Conservation (phyloP, 2,797 vertebrate species). For the Picus viridis region DNA sequence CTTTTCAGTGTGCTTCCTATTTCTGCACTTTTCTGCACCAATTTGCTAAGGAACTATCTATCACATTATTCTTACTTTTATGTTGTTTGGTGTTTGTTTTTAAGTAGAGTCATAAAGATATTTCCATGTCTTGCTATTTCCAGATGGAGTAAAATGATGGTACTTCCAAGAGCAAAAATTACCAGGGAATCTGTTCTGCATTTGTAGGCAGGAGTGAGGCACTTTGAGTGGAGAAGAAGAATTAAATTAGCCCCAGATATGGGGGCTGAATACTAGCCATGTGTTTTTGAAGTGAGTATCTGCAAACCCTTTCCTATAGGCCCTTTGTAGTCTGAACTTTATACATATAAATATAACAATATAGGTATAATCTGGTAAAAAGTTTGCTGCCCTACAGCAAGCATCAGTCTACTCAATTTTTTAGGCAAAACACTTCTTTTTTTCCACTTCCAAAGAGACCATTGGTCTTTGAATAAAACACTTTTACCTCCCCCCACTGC, state of each 20-base stretch:
- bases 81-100: slow-evolving; percentile 37
- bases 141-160: slow-evolving; percentile 69
- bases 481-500: slow-evolving; percentile 50
- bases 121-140: slow-evolving; percentile 65
- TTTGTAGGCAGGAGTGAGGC: slow-evolving; percentile 78
- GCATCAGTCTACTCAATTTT: slow-evolving; percentile 16
- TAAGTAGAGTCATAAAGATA: slow-evolving; percentile 36
- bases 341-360: slow-evolving; percentile 44
- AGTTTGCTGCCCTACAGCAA: slow-evolving; percentile 43
- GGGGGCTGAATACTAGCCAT: slow-evolving; percentile 52
- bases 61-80: slow-evolving; percentile 6
- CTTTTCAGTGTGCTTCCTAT: slow-evolving; percentile 1
- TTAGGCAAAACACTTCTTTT: not conserved
- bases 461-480: slow-evolving; percentile 57
- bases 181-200: slow-evolving; percentile 76
- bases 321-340: slow-evolving; percentile 37
- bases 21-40: slow-evolving; percentile 35
- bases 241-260: slow-evolving; percentile 73
- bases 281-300: slow-evolving; percentile 64
- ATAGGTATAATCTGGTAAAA: slow-evolving; percentile 53
- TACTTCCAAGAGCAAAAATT: slow-evolving; percentile 78
- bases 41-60: slow-evolving; percentile 37
- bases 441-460: not conserved
- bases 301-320: slow-evolving; percentile 43
- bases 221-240: slow-evolving; percentile 71